Base-by-base conservation (phyloP, 2,888 invertebrate species). In the Acronicta aceris region DNA sequence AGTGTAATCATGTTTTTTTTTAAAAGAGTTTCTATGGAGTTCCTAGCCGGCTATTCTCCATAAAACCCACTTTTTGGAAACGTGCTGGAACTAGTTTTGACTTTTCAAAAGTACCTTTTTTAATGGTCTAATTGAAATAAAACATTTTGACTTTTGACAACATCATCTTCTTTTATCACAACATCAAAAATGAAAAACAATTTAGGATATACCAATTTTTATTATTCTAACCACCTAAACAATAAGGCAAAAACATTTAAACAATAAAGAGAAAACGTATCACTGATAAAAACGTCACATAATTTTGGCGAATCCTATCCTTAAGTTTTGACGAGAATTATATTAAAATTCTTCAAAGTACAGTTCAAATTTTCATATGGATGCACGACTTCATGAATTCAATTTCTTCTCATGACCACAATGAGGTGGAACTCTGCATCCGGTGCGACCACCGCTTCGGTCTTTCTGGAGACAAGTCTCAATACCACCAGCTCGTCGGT, bases 371-470 rank as follows among this genome's bases (percentile, higher is more conserved):
- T 10, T 30, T 10, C 30, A 30, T 30, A 4, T 2, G 30, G 9
- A 10, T 30, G 30, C 5, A 10, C 1, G 10, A 10, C 30, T 2
- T 10, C 30, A 30, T 30, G 12, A 1, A n/a, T 15, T 50, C 40
- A 71, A 9, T 40, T 47, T 49, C 82, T 83, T 56, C 93, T 85
- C 94, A 94, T 94, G 0, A 94, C 92, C 0, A 93, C 94, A 16
- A 94, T 91, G 21, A 94, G 81, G 53, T 93, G 89, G 61, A 94
- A 94, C 64, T 94, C 94, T 0, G 71, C 50, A 60, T 94, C 94
- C 0, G 94, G 94, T 0, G 90, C 92, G 30, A 94, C 94, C 4
- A 94, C 93, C 0, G 94, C 94, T 53, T 94, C 94, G 0, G 93
- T 84, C 68, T 94, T 94, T 76, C 82, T 90, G 15, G 93, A 86